Base-by-base conservation (phyloP, 2,888 invertebrate species). In the Holacanthella duospinosa region DNA sequence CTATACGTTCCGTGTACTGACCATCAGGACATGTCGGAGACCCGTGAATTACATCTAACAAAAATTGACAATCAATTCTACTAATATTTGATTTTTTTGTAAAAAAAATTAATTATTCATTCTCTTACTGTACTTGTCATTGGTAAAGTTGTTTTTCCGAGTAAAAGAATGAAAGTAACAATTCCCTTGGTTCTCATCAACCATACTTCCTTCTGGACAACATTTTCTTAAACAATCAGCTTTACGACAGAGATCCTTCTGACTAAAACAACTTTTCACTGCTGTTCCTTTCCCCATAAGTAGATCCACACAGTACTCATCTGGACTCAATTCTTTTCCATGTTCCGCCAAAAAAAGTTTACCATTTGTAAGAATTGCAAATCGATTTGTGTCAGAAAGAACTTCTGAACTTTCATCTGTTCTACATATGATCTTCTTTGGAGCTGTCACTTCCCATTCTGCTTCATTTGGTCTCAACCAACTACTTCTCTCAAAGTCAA, bases 291-390 rank as follows among this genome's bases (percentile, higher is more conserved):
- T 61, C 60, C 66, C 66, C 1, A 64, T 43, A 48, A 64, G 66
- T 36, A 68, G 69, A 58, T 73, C 72, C 53, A 70, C 64, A 44
- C 72, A 73, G 60, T 68, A 73, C n/a, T 71, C 61, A 9, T 68
- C 62, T 19, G 70, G 66, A 21, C 36, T 36, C 9, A 70, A 44
- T n/a, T 66, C 59, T 61, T 66, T 67, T n/a, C 58, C 26, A 36
- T 69, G 65, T 26, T 69, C 64, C 19, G 68, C 29, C 4, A 73
- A 43, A 60, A 66, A 71, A 27, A 73, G 64, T 2, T 59, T 65
- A 1, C 72, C 72, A 62, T 70, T 68, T 16, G 55, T 60, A 2
- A 70, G 12, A 28, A 73, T 60, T 0, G 67, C 67, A 54, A 71
- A 73, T 1, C 55, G 28, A 25, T 59, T 64, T 54, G 66, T 55